Percentiles rank a stretch among this genome's conserved stretches.
phyloP scores from a whole-genome alignment of 2,113 vertebrate species.

The Steatornis caripensis region DNA sequence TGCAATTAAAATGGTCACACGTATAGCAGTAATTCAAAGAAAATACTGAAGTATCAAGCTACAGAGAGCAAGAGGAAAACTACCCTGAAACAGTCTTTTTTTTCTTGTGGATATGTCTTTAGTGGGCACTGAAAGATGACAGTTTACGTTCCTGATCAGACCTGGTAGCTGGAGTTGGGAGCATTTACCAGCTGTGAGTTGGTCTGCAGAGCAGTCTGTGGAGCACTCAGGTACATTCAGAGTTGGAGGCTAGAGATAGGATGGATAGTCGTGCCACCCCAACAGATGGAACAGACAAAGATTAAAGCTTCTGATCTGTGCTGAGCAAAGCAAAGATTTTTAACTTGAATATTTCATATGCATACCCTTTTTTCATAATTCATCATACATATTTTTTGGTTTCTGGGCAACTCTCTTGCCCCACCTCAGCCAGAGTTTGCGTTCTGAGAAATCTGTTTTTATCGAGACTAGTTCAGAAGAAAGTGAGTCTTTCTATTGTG shows the following conservation, averaged over 20 bases:
- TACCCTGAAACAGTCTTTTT: not conserved
- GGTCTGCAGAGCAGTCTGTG: not conserved
- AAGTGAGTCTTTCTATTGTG: not conserved
- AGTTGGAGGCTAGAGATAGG: not conserved
- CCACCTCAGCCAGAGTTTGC: not conserved
- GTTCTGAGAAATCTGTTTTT: not conserved
- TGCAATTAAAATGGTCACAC: not conserved
- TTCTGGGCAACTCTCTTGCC: not conserved
- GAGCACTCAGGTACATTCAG: not conserved
- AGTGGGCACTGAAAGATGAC: not conserved
- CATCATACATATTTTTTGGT: not conserved
- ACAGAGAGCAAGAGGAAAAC: not conserved
- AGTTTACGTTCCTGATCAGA: not conserved
- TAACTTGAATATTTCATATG: not conserved
- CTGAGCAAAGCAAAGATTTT: not conserved
- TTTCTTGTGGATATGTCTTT: not conserved
- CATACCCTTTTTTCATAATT: not conserved
- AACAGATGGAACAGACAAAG: not conserved
- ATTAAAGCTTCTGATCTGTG: not conserved
- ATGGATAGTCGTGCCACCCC: not conserved
- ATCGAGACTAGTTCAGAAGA: not conserved
- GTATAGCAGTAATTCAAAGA: not conserved
- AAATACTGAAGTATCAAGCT: not conserved
- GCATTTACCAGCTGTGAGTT: accelerated
- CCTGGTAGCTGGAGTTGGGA: not conserved